Evolutionary conservation across 2,888 invertebrate genomes (phyloP), one percentile per base, ranked within the genome.

Genomic region (Dioctria rufipes): DNA sequence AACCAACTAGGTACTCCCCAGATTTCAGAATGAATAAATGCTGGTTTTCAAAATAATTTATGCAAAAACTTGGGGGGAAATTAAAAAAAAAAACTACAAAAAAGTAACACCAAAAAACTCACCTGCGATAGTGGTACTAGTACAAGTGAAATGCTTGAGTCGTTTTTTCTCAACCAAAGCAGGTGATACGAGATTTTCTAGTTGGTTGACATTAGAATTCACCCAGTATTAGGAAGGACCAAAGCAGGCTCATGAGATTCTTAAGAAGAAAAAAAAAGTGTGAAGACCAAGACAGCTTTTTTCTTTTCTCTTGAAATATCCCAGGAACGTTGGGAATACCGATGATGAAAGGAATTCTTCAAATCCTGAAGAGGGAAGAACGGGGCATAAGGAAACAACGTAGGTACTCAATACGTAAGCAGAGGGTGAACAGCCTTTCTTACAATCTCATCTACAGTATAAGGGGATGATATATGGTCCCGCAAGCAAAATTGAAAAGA

Each of bases 361-460:
- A 8, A 54, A 37, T 25, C 46, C 46, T 13, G 4, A 5, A 13
- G 42, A 73, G 58, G 25, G 13, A 40, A 73, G 42, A 58, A 58
- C 73, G 42, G 67, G 49, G 67, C 43, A 6, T 3, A 42, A 58
- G 69, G 69, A 51, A 69, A 42, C 13, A 25, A 25, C 25, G 25
- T 25, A 25, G 25, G 25, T 25, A 25, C 25, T 25, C 25, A 25
- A 25, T 69, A 37, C 58, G 25, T 54, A 54, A 39, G n/a, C 54
- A n/a, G 73, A 78, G 78, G 78, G 78, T 78, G 78, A 81, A 81
- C 78, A 81, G 81, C 81, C 81, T 81, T 81, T 61, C 65, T 39
- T 60, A 65, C 61, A 37, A 39, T 39, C 25, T 58, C 42, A 73
- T 73, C 58, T 42, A 58, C 73, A 25, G 25, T 46, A 49, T 13